Evolutionary conservation across 2,888 invertebrate genomes (phyloP).

Genomic region (Lacanobia oleracea): DNA sequence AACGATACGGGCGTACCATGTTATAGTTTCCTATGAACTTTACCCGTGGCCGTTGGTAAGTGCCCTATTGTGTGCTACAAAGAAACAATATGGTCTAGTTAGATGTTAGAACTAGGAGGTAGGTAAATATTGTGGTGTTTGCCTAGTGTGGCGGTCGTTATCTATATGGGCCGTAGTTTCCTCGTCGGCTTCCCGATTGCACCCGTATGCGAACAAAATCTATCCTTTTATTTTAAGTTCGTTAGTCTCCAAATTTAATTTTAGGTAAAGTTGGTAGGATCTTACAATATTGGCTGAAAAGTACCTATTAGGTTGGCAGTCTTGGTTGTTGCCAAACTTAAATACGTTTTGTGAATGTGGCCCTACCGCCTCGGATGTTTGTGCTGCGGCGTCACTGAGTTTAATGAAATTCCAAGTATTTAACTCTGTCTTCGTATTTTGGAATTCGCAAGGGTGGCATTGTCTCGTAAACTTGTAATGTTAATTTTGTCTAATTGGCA

Average conservation of each 20-base stretch:
- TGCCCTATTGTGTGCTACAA: slow-evolving; percentile 53
- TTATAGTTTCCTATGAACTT: slow-evolving; percentile 48
- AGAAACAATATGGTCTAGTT: slow-evolving; percentile 58
- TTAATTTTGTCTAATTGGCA: slow-evolving; percentile 43
- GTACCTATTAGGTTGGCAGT: slow-evolving; percentile 24
- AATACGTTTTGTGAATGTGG: slow-evolving; percentile 69
- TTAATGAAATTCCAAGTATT: slow-evolving; percentile 75
- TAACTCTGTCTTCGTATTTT: slow-evolving; percentile 64
- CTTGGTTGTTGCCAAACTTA: slow-evolving; percentile 51
- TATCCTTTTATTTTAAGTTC: slow-evolving; percentile 36
- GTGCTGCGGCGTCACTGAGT: slow-evolving; percentile 68
- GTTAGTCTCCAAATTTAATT: slow-evolving; percentile 19
- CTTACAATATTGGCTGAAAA: slow-evolving; percentile 22
- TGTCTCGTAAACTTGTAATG: slow-evolving; percentile 54
- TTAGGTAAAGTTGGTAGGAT: slow-evolving; percentile 9
- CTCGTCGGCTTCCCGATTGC: slow-evolving; percentile 79
- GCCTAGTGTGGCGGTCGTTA: slow-evolving; percentile 77
- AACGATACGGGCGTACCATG: slow-evolving; percentile 22
- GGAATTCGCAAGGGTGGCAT: slow-evolving; percentile 62
- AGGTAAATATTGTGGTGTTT: slow-evolving; percentile 75
- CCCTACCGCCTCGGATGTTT: slow-evolving; percentile 66
- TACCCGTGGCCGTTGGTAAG: slow-evolving; percentile 33
- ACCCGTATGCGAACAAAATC: slow-evolving; percentile 66
- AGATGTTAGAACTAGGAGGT: slow-evolving; percentile 55
- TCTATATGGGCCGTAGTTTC: slow-evolving; percentile 88